A percentile compares a stretch with the other conserved stretches of the same genome.
These are phyloP conservation scores for Neotragus moschatus DNA, from an alignment of 2,113 vertebrate species.

Conservation along the genomic window DNA sequence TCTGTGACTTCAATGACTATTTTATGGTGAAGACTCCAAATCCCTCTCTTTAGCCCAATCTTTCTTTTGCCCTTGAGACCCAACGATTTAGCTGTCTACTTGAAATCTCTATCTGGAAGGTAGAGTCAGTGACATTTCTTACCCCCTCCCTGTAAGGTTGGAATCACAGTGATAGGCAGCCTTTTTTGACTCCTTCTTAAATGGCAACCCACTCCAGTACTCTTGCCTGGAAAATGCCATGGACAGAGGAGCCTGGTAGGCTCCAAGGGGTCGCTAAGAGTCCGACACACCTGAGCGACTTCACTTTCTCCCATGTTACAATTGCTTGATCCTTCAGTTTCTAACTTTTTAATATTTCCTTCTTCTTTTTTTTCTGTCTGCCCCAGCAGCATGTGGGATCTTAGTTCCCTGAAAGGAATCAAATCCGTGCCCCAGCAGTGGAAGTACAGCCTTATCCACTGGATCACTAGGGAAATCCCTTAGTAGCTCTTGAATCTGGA, in stretches of 20 bases:
- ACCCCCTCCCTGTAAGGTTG: rapidly evolving
- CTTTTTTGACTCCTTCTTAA: background rate
- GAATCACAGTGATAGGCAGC: background rate
- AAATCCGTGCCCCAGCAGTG: background rate
- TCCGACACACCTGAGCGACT: too few relatives aligned
- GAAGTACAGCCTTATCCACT: background rate
- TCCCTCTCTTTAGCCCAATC: background rate
- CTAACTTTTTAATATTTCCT: background rate
- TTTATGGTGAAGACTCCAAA: background rate
- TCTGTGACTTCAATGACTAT: background rate
- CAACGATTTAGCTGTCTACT: background rate
- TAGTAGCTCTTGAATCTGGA: background rate
- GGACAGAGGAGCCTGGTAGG: too few relatives aligned
- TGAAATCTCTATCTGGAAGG: background rate
- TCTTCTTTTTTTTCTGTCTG: background rate
- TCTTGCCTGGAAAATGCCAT: too few relatives aligned
- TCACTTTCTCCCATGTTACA: background rate
- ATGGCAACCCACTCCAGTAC: too few relatives aligned
- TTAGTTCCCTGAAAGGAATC: background rate
- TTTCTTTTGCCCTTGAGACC: background rate
- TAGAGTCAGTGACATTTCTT: background rate
- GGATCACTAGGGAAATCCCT: background rate
- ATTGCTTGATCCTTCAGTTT: background rate
- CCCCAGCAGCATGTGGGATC: background rate
- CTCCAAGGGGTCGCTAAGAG: too few relatives aligned